Evolutionary conservation across 1,140 invertebrate species (phyloP).

Genomic region (Lordiphosa clarofinis): DNA sequence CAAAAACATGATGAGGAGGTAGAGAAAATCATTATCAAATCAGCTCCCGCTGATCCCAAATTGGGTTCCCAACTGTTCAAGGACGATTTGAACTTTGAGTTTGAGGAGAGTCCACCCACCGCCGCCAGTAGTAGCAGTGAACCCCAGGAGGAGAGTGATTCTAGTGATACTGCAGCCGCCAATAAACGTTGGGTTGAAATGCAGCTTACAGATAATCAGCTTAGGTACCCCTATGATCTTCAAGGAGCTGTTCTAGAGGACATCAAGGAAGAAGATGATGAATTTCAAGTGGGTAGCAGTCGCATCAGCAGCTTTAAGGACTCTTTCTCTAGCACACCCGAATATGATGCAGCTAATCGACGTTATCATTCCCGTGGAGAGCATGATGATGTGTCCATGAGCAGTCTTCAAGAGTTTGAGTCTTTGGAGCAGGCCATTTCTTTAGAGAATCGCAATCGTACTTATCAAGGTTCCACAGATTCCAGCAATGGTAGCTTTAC

Average conservation of each 20-base stretch:
- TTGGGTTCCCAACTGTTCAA: slow-evolving; percentile 81
- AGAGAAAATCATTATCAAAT: slow-evolving; percentile 86
- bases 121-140: slow-evolving; percentile 79
- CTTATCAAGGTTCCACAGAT: slow-evolving; percentile 86
- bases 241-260: slow-evolving; percentile 91
- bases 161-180: slow-evolving; percentile 84
- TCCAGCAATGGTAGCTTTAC: slow-evolving; percentile 89
- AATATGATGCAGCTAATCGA: slow-evolving; percentile 90
- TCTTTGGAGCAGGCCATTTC: slow-evolving; percentile 90
- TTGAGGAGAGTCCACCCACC: slow-evolving; percentile 86
- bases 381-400: slow-evolving; percentile 94
- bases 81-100: slow-evolving; percentile 84
- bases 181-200: slow-evolving; percentile 94
- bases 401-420: slow-evolving; percentile 96
- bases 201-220: slow-evolving; percentile 87
- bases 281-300: slow-evolving; percentile 89
- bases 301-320: slow-evolving; percentile 89
- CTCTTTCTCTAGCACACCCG: slow-evolving; percentile 88
- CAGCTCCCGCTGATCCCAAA: slow-evolving; percentile 81
- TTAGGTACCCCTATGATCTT: slow-evolving; percentile 85
- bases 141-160: slow-evolving; percentile 80
- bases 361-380: slow-evolving; percentile 91
- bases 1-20: slow-evolving; percentile 86
- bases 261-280: slow-evolving; percentile 94
- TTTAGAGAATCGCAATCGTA: slow-evolving; percentile 83